Evolutionary conservation across 2,113 vertebrate species (phyloP).

Genomic region (Dromaius novaehollandiae): DNA sequence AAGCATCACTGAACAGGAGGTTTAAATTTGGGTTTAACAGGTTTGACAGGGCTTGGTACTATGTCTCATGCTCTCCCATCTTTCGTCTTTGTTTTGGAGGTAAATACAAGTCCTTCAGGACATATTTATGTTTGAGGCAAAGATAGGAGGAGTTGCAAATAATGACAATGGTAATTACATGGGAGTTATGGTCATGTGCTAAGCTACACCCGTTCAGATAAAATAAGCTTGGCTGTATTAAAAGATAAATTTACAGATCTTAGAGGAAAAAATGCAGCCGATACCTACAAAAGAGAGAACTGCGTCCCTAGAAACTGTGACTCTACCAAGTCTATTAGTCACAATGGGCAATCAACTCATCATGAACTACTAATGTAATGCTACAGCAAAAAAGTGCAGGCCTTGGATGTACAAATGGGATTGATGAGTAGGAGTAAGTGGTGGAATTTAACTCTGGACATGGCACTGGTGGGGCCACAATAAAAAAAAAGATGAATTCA

Average conservation of each 20-base stretch:
- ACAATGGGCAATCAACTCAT: neutral
- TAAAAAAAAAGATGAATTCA: neutral
- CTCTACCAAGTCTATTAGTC: neutral
- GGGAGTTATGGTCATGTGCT: neutral
- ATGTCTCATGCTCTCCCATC: neutral
- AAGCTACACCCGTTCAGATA: neutral
- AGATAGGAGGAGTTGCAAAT: neutral
- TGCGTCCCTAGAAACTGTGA: neutral
- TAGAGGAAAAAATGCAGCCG: neutral
- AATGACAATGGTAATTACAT: neutral
- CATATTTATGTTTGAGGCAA: neutral
- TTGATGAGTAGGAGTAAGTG: neutral
- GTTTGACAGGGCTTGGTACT: neutral
- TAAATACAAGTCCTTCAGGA: neutral
- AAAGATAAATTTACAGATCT: neutral
- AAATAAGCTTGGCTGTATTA: neutral
- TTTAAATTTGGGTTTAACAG: no score
- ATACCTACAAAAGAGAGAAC: neutral
- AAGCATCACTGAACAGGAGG: no score
- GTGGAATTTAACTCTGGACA: rapidly evolving
- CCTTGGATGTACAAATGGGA: neutral
- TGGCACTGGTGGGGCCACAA: neutral
- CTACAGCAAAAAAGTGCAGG: neutral
- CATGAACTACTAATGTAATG: neutral
- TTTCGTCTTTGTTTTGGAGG: neutral